A percentile compares a stretch with the other conserved stretches of the same genome.
These are phyloP conservation scores for Pantala flavescens DNA, from an alignment of 1,140 invertebrate genomes.

Conservation along the genomic window DNA sequence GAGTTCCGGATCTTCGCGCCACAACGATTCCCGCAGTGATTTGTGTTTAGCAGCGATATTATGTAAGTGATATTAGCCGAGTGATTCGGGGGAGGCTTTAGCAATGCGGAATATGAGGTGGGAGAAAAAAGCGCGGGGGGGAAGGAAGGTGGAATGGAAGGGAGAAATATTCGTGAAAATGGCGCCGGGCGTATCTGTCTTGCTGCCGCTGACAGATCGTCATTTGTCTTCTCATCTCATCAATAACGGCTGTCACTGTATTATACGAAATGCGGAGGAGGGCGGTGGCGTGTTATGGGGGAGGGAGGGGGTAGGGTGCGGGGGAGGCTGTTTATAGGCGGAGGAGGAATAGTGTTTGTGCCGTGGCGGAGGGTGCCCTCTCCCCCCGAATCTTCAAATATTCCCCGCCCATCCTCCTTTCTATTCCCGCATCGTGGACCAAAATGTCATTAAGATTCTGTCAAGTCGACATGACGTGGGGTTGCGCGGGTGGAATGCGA, in stretches of 20 bases:
- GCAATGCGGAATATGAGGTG: not conserved
- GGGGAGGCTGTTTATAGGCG: not conserved
- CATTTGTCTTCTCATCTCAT: not conserved
- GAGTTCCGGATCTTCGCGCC: not conserved
- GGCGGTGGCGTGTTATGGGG: not conserved
- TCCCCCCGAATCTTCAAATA: not conserved
- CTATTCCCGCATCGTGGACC: slow-evolving; percentile 2
- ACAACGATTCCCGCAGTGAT: not conserved
- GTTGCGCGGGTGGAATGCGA: not conserved
- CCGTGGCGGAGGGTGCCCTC: not conserved
- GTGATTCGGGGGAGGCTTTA: not conserved
- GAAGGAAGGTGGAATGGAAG: not conserved
- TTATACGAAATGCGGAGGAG: slow-evolving; percentile 8
- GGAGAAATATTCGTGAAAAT: slow-evolving; percentile 2
- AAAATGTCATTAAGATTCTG: slow-evolving; percentile 10
- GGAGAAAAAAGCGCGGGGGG: not conserved
- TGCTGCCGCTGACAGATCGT: slow-evolving; percentile 6
- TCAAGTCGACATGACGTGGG: not conserved
- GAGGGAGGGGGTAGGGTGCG: not conserved
- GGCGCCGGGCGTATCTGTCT: slow-evolving; percentile 1
- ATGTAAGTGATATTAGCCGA: not conserved
- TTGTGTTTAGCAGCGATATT: not conserved
- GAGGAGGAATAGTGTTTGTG: not conserved
- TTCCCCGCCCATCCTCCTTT: not conserved
- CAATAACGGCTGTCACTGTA: slow-evolving; percentile 8